Evolutionary conservation across 2,888 invertebrate genomes (phyloP).

Genomic region (Phengaris alcon): DNA sequence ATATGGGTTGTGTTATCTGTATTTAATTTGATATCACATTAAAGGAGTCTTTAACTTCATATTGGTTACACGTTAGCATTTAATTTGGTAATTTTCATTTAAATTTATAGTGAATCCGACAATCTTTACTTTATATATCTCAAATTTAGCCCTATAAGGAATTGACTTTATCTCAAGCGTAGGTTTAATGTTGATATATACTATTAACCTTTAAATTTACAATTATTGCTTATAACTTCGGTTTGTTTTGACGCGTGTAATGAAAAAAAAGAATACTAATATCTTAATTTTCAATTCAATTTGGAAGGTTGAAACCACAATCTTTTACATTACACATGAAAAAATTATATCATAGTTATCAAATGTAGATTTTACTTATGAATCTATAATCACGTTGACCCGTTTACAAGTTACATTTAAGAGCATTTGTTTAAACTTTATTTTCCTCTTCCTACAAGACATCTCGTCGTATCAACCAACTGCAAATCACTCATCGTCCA

Average conservation of each 20-base stretch:
- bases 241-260: conserved; percentile 14
- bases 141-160: conserved; percentile 11
- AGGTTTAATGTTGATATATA: conserved; percentile 18
- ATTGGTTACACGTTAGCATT: conserved; percentile 12
- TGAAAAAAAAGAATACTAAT: background rate
- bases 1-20: conserved; percentile 7
- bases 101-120: conserved; percentile 14
- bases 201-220: conserved; percentile 19
- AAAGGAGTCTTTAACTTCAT: conserved; percentile 5
- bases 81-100: conserved; percentile 16
- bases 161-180: background rate
- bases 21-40: conserved; percentile 21
- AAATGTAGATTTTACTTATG: background rate
- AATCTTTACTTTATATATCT: conserved; percentile 16
- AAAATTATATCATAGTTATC: no score
- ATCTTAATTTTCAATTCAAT: background rate
- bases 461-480: background rate
- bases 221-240: conserved; percentile 17
- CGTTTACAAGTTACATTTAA: background rate
- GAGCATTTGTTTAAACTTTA: no score
- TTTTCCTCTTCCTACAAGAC: background rate
- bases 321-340: background rate
- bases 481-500: conserved; percentile 1
- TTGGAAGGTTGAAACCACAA: background rate
- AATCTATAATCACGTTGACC: background rate